A percentile compares a stretch with the other conserved stretches of the same genome.
Evolutionary conservation across 1,140 invertebrate genomes (phyloP).

Genomic region (Drosophila insularis): DNA sequence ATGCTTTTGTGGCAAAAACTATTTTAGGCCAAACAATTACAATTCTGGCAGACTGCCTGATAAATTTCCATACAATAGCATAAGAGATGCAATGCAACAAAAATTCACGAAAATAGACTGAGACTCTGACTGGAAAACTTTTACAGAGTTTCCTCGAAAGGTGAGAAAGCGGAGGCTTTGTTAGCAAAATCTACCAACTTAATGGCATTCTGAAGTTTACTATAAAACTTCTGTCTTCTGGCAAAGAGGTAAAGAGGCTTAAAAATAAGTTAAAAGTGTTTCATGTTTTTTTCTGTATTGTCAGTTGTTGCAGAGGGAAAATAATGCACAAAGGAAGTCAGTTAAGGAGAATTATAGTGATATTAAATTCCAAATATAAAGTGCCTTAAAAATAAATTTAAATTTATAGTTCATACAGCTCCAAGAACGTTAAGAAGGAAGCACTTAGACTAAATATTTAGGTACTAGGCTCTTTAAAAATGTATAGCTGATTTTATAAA

Average conservation of each 20-base stretch:
- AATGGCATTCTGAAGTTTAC: conserved; percentile 7
- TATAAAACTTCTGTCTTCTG: not conserved
- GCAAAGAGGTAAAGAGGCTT: not conserved
- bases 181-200: not conserved
- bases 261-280: not conserved
- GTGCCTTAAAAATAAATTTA: not conserved
- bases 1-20: not conserved
- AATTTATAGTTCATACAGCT: no score
- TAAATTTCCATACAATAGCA: conserved; percentile 1
- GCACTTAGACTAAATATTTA: no score
- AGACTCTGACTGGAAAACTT: not conserved
- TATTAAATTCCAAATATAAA: not conserved
- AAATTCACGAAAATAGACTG: not conserved
- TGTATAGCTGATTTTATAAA: no score
- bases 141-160: not conserved
- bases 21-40: conserved; percentile 2
- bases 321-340: not conserved
- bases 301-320: not conserved
- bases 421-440: no score
- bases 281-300: not conserved
- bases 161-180: not conserved
- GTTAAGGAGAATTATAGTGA: not conserved
- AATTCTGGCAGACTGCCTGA: conserved; percentile 1
- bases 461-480: no score
- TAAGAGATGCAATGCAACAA: not conserved